Evolutionary conservation across 1,140 invertebrate genomes (phyloP).

Genomic region (Rhagoletis pomonella): DNA sequence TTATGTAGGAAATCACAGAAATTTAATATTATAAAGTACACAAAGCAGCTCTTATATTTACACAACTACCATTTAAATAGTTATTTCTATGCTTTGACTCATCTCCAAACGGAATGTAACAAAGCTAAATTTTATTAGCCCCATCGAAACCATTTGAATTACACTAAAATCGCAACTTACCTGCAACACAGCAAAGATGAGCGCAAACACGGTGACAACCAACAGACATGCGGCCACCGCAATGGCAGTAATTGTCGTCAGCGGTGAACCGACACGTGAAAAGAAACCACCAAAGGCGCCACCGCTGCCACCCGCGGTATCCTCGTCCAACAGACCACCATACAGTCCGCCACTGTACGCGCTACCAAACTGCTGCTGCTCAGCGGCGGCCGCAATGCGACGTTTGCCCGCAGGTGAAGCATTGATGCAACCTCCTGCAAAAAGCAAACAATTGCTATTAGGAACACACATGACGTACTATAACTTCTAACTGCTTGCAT

Average conservation of each 20-base stretch:
- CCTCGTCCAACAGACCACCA: constrained; percentile 55
- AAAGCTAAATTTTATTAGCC: not conserved
- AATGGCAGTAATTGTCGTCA: constrained; percentile 79
- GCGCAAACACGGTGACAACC: constrained; percentile 80
- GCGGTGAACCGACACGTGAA: constrained; percentile 68
- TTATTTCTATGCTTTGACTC: no score
- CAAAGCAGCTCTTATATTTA: no score
- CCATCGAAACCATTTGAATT: not conserved
- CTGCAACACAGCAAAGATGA: constrained; percentile 82
- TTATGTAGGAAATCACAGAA: no score
- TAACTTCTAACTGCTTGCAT: not conserved
- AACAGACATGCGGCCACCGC: constrained; percentile 80
- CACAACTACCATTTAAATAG: no score
- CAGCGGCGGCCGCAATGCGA: constrained; percentile 79
- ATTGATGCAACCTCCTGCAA: constrained; percentile 80
- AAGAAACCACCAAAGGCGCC: constrained; percentile 68
- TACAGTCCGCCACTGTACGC: constrained; percentile 63
- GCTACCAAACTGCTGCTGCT: constrained; percentile 73
- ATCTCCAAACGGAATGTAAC: not conserved
- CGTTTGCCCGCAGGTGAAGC: constrained; percentile 85
- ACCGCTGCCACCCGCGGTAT: constrained; percentile 70
- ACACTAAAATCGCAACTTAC: constrained; percentile 71
- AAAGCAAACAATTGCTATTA: not conserved
- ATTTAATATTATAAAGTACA: no score
- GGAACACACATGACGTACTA: not conserved